Evolutionary conservation across 2,888 invertebrate genomes (phyloP).

Genomic region (Agrotis exclamationis): DNA sequence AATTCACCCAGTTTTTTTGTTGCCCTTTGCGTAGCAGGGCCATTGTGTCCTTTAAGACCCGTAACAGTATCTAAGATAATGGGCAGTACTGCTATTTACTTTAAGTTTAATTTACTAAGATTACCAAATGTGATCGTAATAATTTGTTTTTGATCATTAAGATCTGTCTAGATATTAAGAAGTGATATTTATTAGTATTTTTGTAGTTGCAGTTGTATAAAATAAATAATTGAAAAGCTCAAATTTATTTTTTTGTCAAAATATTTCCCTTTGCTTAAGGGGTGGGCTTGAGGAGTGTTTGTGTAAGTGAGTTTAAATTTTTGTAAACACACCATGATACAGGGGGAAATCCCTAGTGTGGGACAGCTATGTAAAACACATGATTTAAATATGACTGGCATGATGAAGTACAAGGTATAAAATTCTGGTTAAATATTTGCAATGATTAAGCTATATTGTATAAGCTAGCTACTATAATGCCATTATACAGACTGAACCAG

Average conservation of each 20-base stretch:
- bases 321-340: not conserved
- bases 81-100: no score
- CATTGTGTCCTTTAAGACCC: no score
- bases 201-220: not conserved
- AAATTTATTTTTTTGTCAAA: not conserved
- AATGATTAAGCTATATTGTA: not conserved
- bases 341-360: no score
- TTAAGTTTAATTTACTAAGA: not conserved
- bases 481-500: conserved; percentile 1
- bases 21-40: no score
- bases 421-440: not conserved
- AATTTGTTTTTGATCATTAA: conserved; percentile 1
- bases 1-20: no score
- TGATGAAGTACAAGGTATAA: no score
- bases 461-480: not conserved
- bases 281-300: no score
- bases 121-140: not conserved
- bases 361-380: no score
- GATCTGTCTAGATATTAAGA: not conserved
- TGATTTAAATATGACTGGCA: no score
- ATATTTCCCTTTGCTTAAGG: not conserved
- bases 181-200: not conserved
- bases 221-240: not conserved
- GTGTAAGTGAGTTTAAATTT: no score
- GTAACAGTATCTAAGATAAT: not conserved